Base-by-base conservation (phyloP, 2,888 invertebrate species). In the Ectobius pallidus region DNA sequence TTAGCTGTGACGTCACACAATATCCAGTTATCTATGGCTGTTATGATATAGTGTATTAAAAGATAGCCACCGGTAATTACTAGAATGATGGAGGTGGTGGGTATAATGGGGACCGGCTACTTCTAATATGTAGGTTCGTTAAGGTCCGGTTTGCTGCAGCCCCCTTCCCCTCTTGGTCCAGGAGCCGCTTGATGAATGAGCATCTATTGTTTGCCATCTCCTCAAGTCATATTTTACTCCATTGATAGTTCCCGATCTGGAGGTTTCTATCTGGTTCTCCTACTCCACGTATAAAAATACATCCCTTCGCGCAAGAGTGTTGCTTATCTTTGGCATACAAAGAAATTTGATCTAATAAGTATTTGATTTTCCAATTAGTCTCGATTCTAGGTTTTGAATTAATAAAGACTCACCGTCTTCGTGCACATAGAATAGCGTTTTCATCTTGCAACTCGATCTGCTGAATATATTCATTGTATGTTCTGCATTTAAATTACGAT, bases 171-270 rank as follows among this genome's bases (percentile, higher is more conserved):
- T 11, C 34, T 34, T 34, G 34, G 6, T 34, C 11, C 58, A 7
- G 16, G 14, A 3, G 27, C 16, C 25, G n/a, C 1, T 14, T 49
- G 63, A 71, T 71, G 44, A 63, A 71, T 71, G 63, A 25, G 32
- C 18, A n/a, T 52, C 61, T 69, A 72, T 72, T 72, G 72, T 72
- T 68, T 27, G 52, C 49, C 42, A 16, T 22, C 27, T 67, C 30
- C 39, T 55, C 25, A 20, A 71, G 67, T 71, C 52, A 71, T 71
- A 71, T 63, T 71, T 71, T 71, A 71, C 65, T 34, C 67, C 67
- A 71, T 70, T 61, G 67, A 34, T 67, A 32, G 55, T 27, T 20
- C 46, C 27, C 46, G 63, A 39, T 42, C 63, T 63, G 22, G 11
- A 18, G 39, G 3, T 9, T 14, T 14, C 25, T 25, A 2, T 20